Base-by-base conservation (phyloP, 2,888 invertebrate species). In the Druceiella hillmani region DNA sequence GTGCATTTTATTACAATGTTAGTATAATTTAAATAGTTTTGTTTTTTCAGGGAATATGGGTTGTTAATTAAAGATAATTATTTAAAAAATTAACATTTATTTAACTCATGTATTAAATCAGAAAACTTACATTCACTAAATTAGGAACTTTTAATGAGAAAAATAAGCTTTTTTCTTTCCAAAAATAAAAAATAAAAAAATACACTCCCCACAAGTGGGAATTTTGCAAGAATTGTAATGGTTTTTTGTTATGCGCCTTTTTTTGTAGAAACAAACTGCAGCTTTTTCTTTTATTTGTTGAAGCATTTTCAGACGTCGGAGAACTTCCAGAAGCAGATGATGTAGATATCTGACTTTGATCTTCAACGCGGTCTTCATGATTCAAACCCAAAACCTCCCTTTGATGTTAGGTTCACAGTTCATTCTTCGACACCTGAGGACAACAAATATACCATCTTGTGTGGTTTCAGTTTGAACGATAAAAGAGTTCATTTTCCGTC, bases 211-310 rank as follows among this genome's bases (percentile, higher is more conserved):
- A 40, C 36, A 37, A 34, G 40, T 38, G 25, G 39, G 37, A 36
- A 30, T n/a, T 28, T 25, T 26, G 33, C 37, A 37, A 17, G 13
- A 32, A 17, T 20, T 17, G 26, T 32, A 37, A 3, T 17, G 6
- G 25, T n/a, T 17, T 17, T 42, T 44, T 2, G 39, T 35, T 35
- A 42, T 42, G 27, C 37, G 35, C 40, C 38, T 37, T 35, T 44
- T 31, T 38, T 40, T 17, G 40, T 40, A 20, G 37, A 43, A 38
- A 45, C 29, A 36, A 36, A 31, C 32, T 34, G 37, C 40, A 42
- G 29, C 37, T 32, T 38, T 43, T 42, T 16, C 38, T 36, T 40
- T 43, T 43, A 17, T 28, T 40, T 31, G 31, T 33, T 30, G 39
- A 29, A 24, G 41, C 20, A 41, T 35, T 38, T 36, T 36, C 28